Evolutionary conservation across 2,888 invertebrate species (phyloP).

Genomic region (Drosophila nr. medialis): DNA sequence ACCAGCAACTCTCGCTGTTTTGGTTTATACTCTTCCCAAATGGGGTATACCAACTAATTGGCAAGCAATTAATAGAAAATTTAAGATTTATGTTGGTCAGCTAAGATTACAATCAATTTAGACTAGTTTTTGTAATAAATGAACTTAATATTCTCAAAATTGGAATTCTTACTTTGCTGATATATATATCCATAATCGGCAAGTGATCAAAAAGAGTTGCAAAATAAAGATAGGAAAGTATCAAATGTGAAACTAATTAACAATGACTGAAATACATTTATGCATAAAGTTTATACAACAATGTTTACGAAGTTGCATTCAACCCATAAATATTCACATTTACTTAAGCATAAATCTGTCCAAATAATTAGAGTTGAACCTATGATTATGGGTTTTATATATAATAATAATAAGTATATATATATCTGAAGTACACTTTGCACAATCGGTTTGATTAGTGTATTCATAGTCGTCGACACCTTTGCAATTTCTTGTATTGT

Average conservation of each 20-base stretch:
- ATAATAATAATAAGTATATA: not conserved
- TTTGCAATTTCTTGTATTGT: constrained; percentile 16
- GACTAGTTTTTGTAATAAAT: too few relatives aligned
- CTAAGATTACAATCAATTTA: rapidly evolving
- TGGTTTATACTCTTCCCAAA: constrained; percentile 7
- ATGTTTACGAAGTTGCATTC: not conserved
- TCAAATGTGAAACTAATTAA: not conserved
- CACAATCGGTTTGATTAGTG: constrained; percentile 15
- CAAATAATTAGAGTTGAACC: not conserved
- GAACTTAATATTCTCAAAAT: too few relatives aligned
- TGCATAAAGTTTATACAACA: not conserved
- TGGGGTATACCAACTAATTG: constrained; percentile 14
- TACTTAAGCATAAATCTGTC: not conserved
- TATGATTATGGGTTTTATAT: rapidly evolving
- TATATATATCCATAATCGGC: not conserved
- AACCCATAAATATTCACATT: not conserved
- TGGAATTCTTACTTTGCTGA: not conserved
- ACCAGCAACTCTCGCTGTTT: constrained; percentile 28
- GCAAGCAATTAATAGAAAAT: not conserved
- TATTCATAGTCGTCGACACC: constrained; percentile 17
- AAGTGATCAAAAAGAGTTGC: not conserved
- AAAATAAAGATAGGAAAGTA: too few relatives aligned
- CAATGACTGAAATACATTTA: too few relatives aligned
- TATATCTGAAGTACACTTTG: not conserved
- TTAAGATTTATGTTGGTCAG: not conserved